These are phyloP conservation scores for Cyprinodon tularosa DNA, from an alignment of 2,113 vertebrate species.

Conservation along the genomic window DNA sequence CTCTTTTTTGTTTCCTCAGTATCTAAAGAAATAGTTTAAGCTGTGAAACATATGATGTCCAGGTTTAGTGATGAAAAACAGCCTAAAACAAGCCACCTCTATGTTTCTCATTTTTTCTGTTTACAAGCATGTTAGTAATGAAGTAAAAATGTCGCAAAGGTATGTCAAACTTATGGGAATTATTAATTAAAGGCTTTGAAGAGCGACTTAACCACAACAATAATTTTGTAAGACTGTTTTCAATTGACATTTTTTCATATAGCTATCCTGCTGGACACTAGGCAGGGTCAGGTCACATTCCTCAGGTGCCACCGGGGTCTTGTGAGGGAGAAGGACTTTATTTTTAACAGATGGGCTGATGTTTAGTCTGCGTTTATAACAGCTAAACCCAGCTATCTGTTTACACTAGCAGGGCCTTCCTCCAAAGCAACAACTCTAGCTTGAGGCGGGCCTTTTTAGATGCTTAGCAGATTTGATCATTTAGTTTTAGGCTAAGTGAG, in stretches of 20 bases:
- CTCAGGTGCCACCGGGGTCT: conserved; percentile 51
- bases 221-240: conserved; percentile 61
- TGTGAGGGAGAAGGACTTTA: conserved; percentile 54
- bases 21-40: conserved; percentile 9
- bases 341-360: conserved; percentile 67
- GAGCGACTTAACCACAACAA: conserved; percentile 32
- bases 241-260: conserved; percentile 60
- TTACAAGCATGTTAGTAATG: conserved; percentile 68
- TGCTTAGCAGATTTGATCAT: conserved; percentile 19
- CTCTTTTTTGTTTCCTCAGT: background rate
- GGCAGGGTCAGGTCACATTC: conserved; percentile 76
- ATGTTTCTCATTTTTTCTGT: conserved; percentile 57
- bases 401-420: conserved; percentile 22
- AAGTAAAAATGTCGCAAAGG: conserved; percentile 57
- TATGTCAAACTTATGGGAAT: conserved; percentile 49
- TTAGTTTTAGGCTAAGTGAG: background rate
- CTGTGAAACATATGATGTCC: conserved; percentile 10
- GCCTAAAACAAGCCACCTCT: conserved; percentile 30
- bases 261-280: conserved; percentile 55
- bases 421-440: background rate
- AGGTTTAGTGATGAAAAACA: conserved; percentile 21
- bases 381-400: background rate
- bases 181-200: conserved; percentile 65
- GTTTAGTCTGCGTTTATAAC: conserved; percentile 19
- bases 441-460: background rate